Base-by-base conservation (phyloP, 2,888 invertebrate species). In the Leucophenga maculata region DNA sequence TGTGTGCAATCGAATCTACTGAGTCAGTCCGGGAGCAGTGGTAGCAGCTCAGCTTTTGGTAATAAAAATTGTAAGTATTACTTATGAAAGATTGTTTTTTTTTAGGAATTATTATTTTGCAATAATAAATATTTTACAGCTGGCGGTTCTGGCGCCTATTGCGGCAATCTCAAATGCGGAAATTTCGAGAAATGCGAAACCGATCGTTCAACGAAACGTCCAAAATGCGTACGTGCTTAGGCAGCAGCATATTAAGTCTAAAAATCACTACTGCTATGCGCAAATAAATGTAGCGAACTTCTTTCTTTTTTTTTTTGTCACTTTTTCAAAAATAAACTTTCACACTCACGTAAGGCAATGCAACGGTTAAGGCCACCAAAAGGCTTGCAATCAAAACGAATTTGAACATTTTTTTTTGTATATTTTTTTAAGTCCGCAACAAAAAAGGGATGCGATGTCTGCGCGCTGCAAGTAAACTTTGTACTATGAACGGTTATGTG, bases 151-250 rank as follows among this genome's bases (percentile, higher is more conserved):
- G 92, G 92, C 0, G 87, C 90, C 1, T 93, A 92, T 81, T 94
- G 94, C 78, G 92, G 91, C 78, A 93, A 93, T 79, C 90, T 91
- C 13, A 94, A 93, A 85, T 94, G 94, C 82, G 91, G 90, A 78
- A 84, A 91, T 0, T 91, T 90, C 73, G 93, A 94, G 85, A 93
- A 92, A 73, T 94, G 94, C 86, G 91, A 92, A 79, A 87, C 90
- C 74, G 94, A 94, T 82, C 90, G 91, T 18, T 78, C 86, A 67
- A 92, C 93, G 32, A 93, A 92, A 84, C 90, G 92, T 31, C 91
- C 91, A 80, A 93, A 92, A 86, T 94, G 94, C 80, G 91, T 92
- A 72, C 89, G 93, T 44, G 90, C 75, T 91, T 89, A 86, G 74
- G 20, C 20, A 52, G 6, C 4, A 18, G 26, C 14, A 20, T 20